Evolutionary conservation across 2,888 invertebrate species (phyloP), one percentile per base, ranked within the genome.

Genomic region (Timandra comae): DNA sequence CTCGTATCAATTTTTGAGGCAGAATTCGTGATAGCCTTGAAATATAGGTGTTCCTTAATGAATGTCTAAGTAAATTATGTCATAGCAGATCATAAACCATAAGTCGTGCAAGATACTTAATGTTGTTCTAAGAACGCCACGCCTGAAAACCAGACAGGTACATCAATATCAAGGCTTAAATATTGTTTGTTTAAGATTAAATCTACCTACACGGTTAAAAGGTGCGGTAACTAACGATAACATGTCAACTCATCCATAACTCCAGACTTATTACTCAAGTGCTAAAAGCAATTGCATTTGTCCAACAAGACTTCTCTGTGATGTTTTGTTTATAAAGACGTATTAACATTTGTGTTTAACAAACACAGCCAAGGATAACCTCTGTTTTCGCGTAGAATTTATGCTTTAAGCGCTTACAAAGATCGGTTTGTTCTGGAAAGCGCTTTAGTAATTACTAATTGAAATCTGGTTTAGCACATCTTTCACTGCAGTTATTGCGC

Each of bases 201-300:
- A 44, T 16, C 16, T 16, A 41, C 30, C 32, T 29, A 39, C 34
- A 26, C 38, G 33, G 33, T 40, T 41, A 34, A 47, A 49, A 53
- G 55, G 44, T 51, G 49, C 35, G 43, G 44, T 43, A 33, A 49
- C 43, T 47, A 38, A 52, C 44, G 44, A 47, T 54, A 53, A 50
- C 43, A 49, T 35, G 35, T 31, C 38, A 48, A 45, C 43, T 38
- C 43, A 46, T 53, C 35, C 35, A 43, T 44, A 42, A 40, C 22
- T 11, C 28, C 35, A 53, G 39, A 35, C 36, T 47, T 41, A 57
- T 66, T 63, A 58, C 62, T 49, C 44, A 65, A 72, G 61, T 52
- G 67, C 63, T 73, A 67, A 74, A 70, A 76, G 66, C 64, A 52
- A 57, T 62, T 59, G 51, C 57, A 55, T 38, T 52, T 52, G 44